These are phyloP conservation scores for Noctilio leporinus DNA, from an alignment of 2,113 vertebrate genomes.

Conservation along the genomic window DNA sequence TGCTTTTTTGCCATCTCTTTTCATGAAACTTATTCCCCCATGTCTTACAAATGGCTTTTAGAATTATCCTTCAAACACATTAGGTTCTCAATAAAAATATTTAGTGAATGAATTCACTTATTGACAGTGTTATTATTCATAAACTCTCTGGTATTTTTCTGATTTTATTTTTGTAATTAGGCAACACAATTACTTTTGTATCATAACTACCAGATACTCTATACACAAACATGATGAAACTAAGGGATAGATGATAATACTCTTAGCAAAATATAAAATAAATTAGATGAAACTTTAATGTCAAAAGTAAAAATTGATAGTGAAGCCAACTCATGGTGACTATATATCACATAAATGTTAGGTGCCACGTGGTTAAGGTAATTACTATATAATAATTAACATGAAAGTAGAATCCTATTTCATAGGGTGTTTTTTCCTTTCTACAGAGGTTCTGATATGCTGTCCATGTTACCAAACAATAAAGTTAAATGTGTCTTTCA, in stretches of 20 bases:
- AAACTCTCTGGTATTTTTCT: background rate
- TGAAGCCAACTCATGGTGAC: background rate
- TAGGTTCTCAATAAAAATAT: background rate
- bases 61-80: background rate
- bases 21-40: background rate
- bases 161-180: background rate
- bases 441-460: background rate
- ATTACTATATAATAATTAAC: conserved; percentile 37
- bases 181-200: background rate
- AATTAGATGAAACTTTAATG: background rate
- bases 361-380: conserved; percentile 45
- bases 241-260: background rate
- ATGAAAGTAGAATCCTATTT: conserved; percentile 25
- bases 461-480: conserved; percentile 7
- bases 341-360: conserved; percentile 13
- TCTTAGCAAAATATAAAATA: background rate
- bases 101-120: background rate
- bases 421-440: background rate
- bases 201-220: background rate
- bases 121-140: background rate
- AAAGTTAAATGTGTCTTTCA: conserved; percentile 22
- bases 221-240: background rate
- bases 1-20: background rate
- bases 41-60: background rate
- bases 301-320: background rate